A percentile compares a stretch with the other conserved stretches of the same genome.
Evolutionary conservation across 2,113 vertebrate species (phyloP).

Genomic region (Malurus melanocephalus): DNA sequence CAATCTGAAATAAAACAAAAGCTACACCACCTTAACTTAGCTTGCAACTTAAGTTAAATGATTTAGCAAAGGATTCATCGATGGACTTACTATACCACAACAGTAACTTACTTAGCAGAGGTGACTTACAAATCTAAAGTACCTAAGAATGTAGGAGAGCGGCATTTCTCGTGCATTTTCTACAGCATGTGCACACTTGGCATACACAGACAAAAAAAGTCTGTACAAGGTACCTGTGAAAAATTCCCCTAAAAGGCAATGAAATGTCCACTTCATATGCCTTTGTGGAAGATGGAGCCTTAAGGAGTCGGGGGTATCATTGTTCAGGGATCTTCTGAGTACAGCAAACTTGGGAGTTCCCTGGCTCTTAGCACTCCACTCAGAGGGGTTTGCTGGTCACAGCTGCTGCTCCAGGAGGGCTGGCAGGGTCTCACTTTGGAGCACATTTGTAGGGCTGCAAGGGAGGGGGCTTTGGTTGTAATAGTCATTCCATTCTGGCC

Average conservation of each 20-base stretch:
- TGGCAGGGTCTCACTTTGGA: not conserved
- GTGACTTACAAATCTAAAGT: not conserved
- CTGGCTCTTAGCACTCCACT: not conserved
- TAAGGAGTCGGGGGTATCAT: rapidly evolving
- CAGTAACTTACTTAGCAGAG: not conserved
- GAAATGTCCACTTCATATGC: not conserved
- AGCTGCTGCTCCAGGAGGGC: not conserved
- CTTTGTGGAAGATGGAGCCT: not conserved
- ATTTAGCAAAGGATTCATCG: not conserved
- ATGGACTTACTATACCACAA: not conserved
- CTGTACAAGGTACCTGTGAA: not conserved
- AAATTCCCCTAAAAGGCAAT: not conserved
- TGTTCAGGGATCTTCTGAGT: not conserved
- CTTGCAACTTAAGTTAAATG: not conserved
- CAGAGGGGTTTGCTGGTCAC: not conserved
- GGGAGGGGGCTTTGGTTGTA: not conserved
- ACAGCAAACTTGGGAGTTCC: not conserved
- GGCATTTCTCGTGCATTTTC: not conserved
- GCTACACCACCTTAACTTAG: not conserved
- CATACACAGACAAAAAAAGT: not conserved
- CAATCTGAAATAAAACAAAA: not conserved
- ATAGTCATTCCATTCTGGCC: not conserved
- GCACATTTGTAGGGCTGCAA: not conserved
- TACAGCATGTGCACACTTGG: not conserved
- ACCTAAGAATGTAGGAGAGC: too few relatives aligned